Base-by-base conservation (phyloP, 2,797 vertebrate genomes). In the Trachurus trachurus region DNA sequence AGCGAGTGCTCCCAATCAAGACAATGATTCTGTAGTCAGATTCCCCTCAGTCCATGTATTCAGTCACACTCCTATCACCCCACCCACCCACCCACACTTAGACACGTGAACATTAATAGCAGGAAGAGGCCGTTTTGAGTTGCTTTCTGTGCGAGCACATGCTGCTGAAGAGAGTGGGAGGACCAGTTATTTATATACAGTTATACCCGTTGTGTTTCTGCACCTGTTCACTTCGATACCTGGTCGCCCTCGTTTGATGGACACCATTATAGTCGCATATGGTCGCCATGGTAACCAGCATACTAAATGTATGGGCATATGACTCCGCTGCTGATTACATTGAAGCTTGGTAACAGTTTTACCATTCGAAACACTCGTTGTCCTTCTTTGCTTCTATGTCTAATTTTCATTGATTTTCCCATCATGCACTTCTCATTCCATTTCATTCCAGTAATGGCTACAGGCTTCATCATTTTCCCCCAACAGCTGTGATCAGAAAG, bases 271-370 rank as follows among this genome's bases (percentile, higher is more conserved):
- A 66, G 37, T 84, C 57, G 42, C 64, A 75, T 84, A 78, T 74
- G 69, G 87, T 92, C 85, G 66, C 91, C 84, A 92, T 93, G 89
- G 90, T 82, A 91, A 93, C 91, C 47, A 64, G 72, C 68, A 74
- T 78, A 80, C 68, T 67, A 47, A 70, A 74, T 74, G 47, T 81
- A 82, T 42, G 40, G 19, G 26, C 29, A 54, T 13, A 73, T 49
- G 71, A 78, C 29, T 40, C 2, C 7, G 13, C n/a, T 44, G 19
- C 22, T 76, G 70, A 74, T 56, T 34, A 44, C 7, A 31, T 3
- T 34, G n/a, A 73, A n/a, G 26, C 59, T 22, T 15, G 8, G 19
- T 12, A 12, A 44, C 22, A 34, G 1, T 69, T 10, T 53, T 19
- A 52, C 21, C 44, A 26, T 21, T 70, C 6, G 19, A 42, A 37